Base-by-base conservation (phyloP, 2,113 vertebrate genomes). In the Myiopsitta monachus region DNA sequence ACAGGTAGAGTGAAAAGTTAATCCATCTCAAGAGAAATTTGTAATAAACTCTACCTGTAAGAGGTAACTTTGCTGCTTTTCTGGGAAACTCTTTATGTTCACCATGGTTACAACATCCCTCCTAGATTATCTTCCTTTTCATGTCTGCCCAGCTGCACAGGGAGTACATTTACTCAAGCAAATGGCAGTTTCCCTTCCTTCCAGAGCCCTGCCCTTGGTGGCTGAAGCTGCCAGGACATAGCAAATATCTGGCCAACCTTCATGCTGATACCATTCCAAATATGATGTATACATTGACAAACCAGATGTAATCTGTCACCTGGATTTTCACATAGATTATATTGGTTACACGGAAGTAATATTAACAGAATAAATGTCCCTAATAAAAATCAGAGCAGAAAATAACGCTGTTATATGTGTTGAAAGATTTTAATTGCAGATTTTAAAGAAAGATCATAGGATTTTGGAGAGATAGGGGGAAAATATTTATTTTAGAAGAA, bases 381-480 rank as follows among this genome's bases (percentile, higher is more conserved):
- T 80, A 54, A 61, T 72, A 88, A 88, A 86, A 91, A 64, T 47
- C 13, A 15, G 22, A 63, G 13, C 17, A 76, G 67, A 72, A 92
- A 92, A 76, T 73, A 68, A 33, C 6, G 33, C 3, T 43, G 10
- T 27, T 43, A 16, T 8, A 2, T 55, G 52, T 6, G 8, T 47
- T 83, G 38, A 79, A 88, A 88, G 3, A 3, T 64, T 93, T 87
- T 39, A 7, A 8, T 33, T 30, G 13, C 6, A 18, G 11, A 51
- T 83, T 88, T 83, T 30, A 76, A 72, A 59, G 54, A 70, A 91
- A 93, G 23, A 49, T 28, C 7, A 6, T 23, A 6, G 17, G 24
- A 9, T 10, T 59, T 55, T 83, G 24, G 7, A 78, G 11, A 11
- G 16, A 2, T 5, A 10, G 5, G 8, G 2, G 3, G 2, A 46